Evolutionary conservation across 2,797 vertebrate species (phyloP).

Genomic region (Aplochiton taeniatus): DNA sequence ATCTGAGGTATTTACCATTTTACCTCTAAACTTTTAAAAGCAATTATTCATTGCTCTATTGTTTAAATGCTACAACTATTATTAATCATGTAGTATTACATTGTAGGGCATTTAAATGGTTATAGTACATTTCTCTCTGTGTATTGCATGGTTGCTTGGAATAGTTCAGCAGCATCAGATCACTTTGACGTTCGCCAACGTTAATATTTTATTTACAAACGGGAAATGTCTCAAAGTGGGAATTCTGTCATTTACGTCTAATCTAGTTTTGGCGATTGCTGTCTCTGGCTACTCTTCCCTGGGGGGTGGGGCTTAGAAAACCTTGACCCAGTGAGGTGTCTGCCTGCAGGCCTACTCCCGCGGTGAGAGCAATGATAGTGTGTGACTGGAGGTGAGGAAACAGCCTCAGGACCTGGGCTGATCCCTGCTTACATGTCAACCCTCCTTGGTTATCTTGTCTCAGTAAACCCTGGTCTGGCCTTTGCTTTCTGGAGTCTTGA

Average conservation of each 20-base stretch:
- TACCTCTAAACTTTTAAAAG: too few relatives aligned
- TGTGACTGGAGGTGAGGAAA: conserved; percentile 77
- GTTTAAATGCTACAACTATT: too few relatives aligned
- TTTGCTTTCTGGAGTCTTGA: not conserved
- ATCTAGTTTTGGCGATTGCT: too few relatives aligned
- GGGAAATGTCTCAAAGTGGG: not conserved
- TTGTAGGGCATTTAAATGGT: too few relatives aligned
- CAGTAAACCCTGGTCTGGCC: too few relatives aligned
- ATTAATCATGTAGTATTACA: too few relatives aligned
- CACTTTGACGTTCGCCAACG: too few relatives aligned
- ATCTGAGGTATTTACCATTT: too few relatives aligned
- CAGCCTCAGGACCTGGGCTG: conserved; percentile 57
- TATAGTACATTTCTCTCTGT: too few relatives aligned
- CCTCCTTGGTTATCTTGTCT: conserved; percentile 44
- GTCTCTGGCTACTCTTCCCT: not conserved
- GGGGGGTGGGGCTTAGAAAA: conserved; percentile 30
- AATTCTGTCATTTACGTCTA: not conserved
- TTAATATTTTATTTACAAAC: not conserved
- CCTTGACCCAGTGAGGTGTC: conserved; percentile 61
- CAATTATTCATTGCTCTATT: too few relatives aligned
- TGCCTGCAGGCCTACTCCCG: conserved; percentile 66
- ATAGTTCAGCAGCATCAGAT: too few relatives aligned
- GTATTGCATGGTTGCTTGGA: too few relatives aligned
- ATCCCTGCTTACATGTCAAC: conserved; percentile 61
- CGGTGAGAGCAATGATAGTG: conserved; percentile 72